Evolutionary conservation across 1,140 invertebrate species (phyloP), one percentile per base, ranked within the genome.

Genomic region (Neodiprion fabricii): DNA sequence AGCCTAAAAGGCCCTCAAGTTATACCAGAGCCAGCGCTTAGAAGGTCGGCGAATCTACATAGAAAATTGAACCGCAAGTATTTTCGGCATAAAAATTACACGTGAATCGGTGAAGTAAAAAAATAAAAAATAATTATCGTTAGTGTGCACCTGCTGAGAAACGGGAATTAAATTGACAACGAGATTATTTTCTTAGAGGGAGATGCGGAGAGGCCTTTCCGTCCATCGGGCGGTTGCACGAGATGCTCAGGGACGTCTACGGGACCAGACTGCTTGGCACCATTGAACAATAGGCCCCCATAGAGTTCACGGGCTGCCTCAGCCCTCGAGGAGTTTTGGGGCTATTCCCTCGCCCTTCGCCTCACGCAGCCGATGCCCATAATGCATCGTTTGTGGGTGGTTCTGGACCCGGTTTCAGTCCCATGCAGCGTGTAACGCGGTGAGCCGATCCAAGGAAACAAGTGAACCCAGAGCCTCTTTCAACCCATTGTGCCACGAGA

Each of bases 241-340:
- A 17, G 53, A 9, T 61, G 53, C 53, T 61, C 53, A 61, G 53
- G n/a, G n/a, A 61, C 53, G 53, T 61, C 53, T 61, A 17, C 11
- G 53, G 53, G 53, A 61, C 53, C 53, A 61, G 53, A 61, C 53
- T 61, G 53, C 53, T 61, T 61, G 53, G 53, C 53, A 61, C 53
- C 53, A 61, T 61, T 61, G 53, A 61, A 61, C 53, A 61, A 61
- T 61, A 9, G 53, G 53, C 53, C 53, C 53, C 53, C 53, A 61
- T 61, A 61, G 53, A 61, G 53, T 61, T 40, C 28, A 40, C 28
- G 53, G 53, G 5, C 5, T 61, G 11, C 53, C 53, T 61, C n/a
- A 9, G 53, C 53, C 53, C 53, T 61, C n/a, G 53, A 9, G 8
- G n/a, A 61, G 53, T 61, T 61, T 61, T 61, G 11, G 50, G 53